Base-by-base conservation (phyloP, 1,140 invertebrate genomes). In the Achroia grisella region DNA sequence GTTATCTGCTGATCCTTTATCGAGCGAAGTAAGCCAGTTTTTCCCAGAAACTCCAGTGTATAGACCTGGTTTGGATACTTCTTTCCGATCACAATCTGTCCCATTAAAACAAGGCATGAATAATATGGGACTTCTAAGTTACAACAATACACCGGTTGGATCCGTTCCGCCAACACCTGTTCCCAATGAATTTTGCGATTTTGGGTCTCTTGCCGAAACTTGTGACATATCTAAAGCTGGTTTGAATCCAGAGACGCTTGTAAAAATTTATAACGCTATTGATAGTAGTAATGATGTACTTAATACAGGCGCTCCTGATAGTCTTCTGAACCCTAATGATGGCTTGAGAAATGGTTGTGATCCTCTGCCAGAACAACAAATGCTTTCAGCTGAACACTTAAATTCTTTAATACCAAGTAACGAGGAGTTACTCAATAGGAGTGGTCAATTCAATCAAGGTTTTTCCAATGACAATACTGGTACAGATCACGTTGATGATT, bases 1-100 rank as follows among this genome's bases (percentile, higher is more conserved):
- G 1, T 46, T 76, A 39, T 80, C 80, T 5, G 78, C 78, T 1
- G 84, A 87, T 64, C 77, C 84, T 5, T 50, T 88, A 15, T 86
- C 86, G 1, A 81, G 81, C 39, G 88, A 89, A 67, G 83, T 89
- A 2, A 87, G 86, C 52, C 83, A 86, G 50, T 86, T 90, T 44
- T 87, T 89, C 59, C 77, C 86, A 34, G 86, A 85, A 39, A 69
- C 72, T n/a, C 51, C 74, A 30, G 48, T 62, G 2, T 81, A 68
- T 43, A 64, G 71, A 44, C 34, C 71, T 17, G 57, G 57, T 0
- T 69, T 68, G 11, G 76, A 84, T 43, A 39, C 74, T 0, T 61
- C 86, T 1, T 90, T 89, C 52, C 86, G 93, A 33, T 93, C 92
- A 2, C 92, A 93, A 60, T 94, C 92, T 0, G 93, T 93, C 13